Evolutionary conservation across 53 echinoderm and acorn worm species (phyloP).

Genomic region (Hippasteria phrygiana): DNA sequence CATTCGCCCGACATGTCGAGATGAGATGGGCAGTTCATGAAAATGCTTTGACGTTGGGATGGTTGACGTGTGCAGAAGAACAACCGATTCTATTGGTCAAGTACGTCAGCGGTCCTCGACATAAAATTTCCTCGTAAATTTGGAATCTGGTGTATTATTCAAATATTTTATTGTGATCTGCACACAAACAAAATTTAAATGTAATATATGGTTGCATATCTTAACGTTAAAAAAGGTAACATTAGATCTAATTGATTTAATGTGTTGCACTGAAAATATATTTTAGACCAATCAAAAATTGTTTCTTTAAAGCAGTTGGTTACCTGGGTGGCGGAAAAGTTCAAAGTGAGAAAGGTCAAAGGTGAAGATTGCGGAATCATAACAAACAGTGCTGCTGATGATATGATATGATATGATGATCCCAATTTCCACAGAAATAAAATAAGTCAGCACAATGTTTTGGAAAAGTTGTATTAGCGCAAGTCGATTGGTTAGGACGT

Average conservation of each 20-base stretch:
- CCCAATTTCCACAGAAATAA: no score
- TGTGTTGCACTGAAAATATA: no score
- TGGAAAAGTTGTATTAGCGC: constrained; percentile 2
- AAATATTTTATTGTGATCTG: no score
- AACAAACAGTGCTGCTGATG: constrained; percentile 29
- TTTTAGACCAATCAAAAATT: constrained; percentile 27
- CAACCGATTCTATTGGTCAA: constrained; percentile 34
- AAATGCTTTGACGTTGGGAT: constrained; percentile 52
- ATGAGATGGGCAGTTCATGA: background rate
- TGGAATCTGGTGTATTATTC: no score
- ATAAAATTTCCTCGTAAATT: no score
- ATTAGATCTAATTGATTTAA: background rate
- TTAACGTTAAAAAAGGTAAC: no score
- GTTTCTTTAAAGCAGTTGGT: background rate
- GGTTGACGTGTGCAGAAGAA: background rate
- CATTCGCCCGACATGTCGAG: background rate
- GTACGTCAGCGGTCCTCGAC: background rate
- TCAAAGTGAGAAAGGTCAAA: constrained; percentile 62
- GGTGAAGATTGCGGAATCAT: constrained; percentile 47
- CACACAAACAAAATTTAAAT: no score
- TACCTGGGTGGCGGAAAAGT: constrained; percentile 58
- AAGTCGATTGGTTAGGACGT: background rate
- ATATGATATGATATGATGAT: no score
- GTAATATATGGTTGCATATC: no score
- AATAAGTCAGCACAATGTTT: constrained; percentile 21